Conservation (phyloP, 2,113 vertebrate genomes). For the Jaculus jaculus region DNA sequence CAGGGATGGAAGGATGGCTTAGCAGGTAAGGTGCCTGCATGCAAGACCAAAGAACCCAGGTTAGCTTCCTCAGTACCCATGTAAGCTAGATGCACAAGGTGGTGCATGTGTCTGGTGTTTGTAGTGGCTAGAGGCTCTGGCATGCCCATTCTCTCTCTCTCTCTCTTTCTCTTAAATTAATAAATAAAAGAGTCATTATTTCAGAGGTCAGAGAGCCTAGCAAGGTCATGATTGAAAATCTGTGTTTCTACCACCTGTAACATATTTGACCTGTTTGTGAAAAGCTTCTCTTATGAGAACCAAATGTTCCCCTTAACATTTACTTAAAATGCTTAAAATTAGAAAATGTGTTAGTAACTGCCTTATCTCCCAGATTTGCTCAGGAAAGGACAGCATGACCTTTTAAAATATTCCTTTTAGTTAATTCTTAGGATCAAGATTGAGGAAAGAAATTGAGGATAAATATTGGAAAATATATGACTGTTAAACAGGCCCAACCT, state of each 20-base stretch:
- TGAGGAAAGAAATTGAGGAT: constrained; percentile 69
- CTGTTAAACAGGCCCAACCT: constrained; percentile 75
- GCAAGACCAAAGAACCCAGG: too few species aligned
- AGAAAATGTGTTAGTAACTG: constrained; percentile 66
- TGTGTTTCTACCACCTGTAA: constrained; percentile 61
- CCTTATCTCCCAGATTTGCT: constrained; percentile 70
- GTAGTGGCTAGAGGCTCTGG: too few species aligned
- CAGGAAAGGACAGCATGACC: constrained; percentile 60
- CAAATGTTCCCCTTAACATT: constrained; percentile 74
- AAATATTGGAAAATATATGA: constrained; percentile 77
- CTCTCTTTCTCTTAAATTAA: too few species aligned
- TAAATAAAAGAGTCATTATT: not conserved
- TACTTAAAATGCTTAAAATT: constrained; percentile 66
- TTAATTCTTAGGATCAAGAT: constrained; percentile 76
- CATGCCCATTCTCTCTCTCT: too few species aligned
- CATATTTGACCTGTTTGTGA: constrained; percentile 72
- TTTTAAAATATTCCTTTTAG: constrained; percentile 75
- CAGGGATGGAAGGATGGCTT: too few species aligned
- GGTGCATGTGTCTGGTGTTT: too few species aligned
- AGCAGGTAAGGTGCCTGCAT: too few species aligned
- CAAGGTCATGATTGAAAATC: not conserved
- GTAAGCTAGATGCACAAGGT: too few species aligned
- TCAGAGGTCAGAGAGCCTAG: not conserved
- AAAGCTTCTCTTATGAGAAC: constrained; percentile 71
- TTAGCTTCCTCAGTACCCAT: too few species aligned